Evolutionary conservation across 2,797 vertebrate species (phyloP).

Genomic region (Ataeniobius toweri): DNA sequence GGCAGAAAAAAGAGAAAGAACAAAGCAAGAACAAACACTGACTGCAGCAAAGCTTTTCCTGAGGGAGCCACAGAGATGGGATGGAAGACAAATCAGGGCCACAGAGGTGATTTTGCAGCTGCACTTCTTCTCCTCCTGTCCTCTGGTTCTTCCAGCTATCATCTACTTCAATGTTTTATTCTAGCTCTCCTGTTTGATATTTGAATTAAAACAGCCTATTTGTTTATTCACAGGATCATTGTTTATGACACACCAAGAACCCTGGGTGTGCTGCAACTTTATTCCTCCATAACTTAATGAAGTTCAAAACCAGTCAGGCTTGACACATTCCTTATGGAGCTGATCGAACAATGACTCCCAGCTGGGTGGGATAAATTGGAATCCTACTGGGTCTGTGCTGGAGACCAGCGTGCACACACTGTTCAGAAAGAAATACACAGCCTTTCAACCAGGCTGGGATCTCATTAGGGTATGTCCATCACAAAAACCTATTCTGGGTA

Average conservation of each 20-base stretch:
- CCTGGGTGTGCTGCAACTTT: constrained; percentile 29
- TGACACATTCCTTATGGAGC: constrained; percentile 57
- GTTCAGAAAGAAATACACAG: constrained; percentile 39
- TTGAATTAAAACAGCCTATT: constrained; percentile 29
- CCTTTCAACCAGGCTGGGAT: constrained; percentile 35
- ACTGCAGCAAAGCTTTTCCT: constrained; percentile 65
- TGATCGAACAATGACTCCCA: constrained; percentile 78
- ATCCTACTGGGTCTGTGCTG: constrained; percentile 72
- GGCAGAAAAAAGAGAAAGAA: constrained; percentile 25
- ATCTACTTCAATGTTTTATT: constrained; percentile 15
- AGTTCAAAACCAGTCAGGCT: constrained; percentile 60
- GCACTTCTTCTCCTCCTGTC: constrained; percentile 41
- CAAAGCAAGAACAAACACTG: constrained; percentile 64
- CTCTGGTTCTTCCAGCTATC: constrained; percentile 21
- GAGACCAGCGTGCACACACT: constrained; percentile 56
- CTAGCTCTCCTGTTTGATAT: constrained; percentile 8
- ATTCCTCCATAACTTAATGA: constrained; percentile 56
- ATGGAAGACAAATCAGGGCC: constrained; percentile 72
- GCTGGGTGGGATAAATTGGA: constrained; percentile 79
- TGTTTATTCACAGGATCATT: constrained; percentile 53
- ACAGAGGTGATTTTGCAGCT: constrained; percentile 69
- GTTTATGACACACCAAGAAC: constrained; percentile 45
- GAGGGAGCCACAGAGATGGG: constrained; percentile 58
- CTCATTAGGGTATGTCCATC: constrained; percentile 65
- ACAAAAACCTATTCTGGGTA: constrained; percentile 49